Conservation (phyloP, 2,888 invertebrate genomes). For the Euproctis similis region DNA sequence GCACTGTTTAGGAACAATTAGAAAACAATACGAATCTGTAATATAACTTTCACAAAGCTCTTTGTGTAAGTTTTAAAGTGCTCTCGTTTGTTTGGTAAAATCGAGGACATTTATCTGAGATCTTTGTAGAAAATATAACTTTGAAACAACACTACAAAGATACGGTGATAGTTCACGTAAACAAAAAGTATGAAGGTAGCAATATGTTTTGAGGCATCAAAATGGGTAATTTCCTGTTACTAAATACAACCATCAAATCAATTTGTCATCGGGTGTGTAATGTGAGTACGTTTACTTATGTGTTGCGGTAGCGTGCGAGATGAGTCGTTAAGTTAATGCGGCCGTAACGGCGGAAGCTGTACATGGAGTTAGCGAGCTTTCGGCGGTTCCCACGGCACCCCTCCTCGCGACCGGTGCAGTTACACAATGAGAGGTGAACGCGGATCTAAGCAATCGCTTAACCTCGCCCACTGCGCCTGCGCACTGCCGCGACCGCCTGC, state of each 20-base stretch:
- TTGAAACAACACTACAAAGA: no score
- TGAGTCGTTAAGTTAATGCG: constrained; percentile 64
- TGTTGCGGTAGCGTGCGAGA: constrained; percentile 46
- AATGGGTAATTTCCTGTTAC: constrained; percentile 56
- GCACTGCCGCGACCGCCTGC: constrained; percentile 26
- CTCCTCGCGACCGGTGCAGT: constrained; percentile 46
- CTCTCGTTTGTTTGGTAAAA: constrained; percentile 27
- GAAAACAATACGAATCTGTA: constrained; percentile 66
- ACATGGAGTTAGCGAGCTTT: constrained; percentile 60
- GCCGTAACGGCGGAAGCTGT: constrained; percentile 66
- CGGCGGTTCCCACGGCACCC: constrained; percentile 70
- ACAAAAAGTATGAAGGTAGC: constrained; percentile 19
- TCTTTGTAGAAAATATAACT: no score
- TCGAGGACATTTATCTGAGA: no score
- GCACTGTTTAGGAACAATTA: constrained; percentile 66
- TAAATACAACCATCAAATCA: constrained; percentile 58
- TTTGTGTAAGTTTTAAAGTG: constrained; percentile 50
- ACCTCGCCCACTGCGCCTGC: constrained; percentile 71
- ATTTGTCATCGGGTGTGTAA: constrained; percentile 44
- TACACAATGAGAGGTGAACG: constrained; percentile 76
- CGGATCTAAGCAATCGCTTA: constrained; percentile 76
- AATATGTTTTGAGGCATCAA: constrained; percentile 36
- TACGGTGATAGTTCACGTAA: constrained; percentile 2
- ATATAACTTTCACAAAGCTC: constrained; percentile 58
- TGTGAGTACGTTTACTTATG: constrained; percentile 30